These are phyloP conservation scores for Noctua janthina DNA, from an alignment of 2,888 invertebrate species.

Conservation along the genomic window DNA sequence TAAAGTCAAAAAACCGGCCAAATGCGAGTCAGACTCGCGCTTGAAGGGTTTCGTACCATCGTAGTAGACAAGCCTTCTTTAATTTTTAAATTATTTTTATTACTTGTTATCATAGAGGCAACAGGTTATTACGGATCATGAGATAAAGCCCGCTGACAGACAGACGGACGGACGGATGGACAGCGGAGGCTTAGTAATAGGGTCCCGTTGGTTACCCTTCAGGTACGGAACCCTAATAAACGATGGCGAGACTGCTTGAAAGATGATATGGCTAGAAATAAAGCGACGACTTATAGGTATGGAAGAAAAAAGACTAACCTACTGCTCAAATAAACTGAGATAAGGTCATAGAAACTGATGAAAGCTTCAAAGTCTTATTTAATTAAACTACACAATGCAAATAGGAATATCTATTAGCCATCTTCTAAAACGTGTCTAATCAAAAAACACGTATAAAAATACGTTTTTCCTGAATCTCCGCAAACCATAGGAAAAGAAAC, in stretches of 20 bases:
- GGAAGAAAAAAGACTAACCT: not conserved
- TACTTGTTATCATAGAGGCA: no score
- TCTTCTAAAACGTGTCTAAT: not conserved
- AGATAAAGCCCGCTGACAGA: no score
- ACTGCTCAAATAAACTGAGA: not conserved
- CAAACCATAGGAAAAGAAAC: slow-evolving; percentile 10
- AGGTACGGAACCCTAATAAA: not conserved
- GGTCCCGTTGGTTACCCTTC: no score
- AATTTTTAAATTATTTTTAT: no score
- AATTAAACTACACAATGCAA: not conserved
- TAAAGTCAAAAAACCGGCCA: not conserved
- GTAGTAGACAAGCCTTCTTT: no score
- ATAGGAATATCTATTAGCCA: not conserved
- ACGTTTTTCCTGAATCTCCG: slow-evolving; percentile 14
- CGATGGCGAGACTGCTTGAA: not conserved
- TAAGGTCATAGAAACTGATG: not conserved
- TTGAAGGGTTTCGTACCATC: no score
- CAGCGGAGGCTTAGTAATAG: no score
- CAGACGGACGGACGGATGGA: no score
- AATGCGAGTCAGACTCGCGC: no score
- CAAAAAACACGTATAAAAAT: not conserved
- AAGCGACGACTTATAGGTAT: not conserved
- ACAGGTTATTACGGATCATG: no score
- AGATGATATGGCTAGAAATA: not conserved
- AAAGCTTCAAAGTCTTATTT: not conserved